Evolutionary conservation across 1,140 invertebrate genomes (phyloP), one percentile per base, ranked within the genome.

Genomic region (Megathymus violae): DNA sequence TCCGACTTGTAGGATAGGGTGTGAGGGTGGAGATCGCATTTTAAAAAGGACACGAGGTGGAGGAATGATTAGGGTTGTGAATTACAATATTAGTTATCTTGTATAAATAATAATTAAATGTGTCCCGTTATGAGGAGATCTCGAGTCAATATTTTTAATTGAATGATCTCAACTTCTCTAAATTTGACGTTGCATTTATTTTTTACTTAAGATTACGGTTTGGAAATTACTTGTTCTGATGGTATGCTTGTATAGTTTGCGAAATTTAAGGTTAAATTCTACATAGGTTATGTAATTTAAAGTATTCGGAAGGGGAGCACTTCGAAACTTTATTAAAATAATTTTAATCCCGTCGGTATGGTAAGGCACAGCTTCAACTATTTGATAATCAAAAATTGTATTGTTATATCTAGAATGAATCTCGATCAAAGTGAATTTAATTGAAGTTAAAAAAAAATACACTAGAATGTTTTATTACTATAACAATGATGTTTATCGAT

Each of bases 41-140:
- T n/a, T n/a, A 22, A 58, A 71, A 67, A 64, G 67, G 68, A 74
- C 71, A 73, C 76, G 69, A 80, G 70, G 63, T 73, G 67, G 79
- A 72, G 62, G 73, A 76, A 80, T 75, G 76, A 83, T 84, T 88
- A 88, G 88, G 85, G 88, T 90, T 90, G 85, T 90, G 88, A 90
- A 80, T 80, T 80, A 83, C 80, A 85, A 85, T 87, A 82, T 84
- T 88, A 82, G 73, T 82, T 80, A 73, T 79, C 67, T 62, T 73
- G 76, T 73, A 65, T 71, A 74, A 76, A 69, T 67, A 62, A 75
- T 71, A 67, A 67, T 79, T 80, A 75, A 71, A 74, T 62, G 47
- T 77, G 52, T 76, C 69, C 67, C 61, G 76, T 69, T 71, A 77
- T 70, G 72, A 68, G 70, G 75, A 83, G 85, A 89, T 89, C 85